Evolutionary conservation across 2,797 vertebrate genomes (phyloP), one percentile per base, ranked within the genome.

Genomic region (Pyrocephalus nanus): DNA sequence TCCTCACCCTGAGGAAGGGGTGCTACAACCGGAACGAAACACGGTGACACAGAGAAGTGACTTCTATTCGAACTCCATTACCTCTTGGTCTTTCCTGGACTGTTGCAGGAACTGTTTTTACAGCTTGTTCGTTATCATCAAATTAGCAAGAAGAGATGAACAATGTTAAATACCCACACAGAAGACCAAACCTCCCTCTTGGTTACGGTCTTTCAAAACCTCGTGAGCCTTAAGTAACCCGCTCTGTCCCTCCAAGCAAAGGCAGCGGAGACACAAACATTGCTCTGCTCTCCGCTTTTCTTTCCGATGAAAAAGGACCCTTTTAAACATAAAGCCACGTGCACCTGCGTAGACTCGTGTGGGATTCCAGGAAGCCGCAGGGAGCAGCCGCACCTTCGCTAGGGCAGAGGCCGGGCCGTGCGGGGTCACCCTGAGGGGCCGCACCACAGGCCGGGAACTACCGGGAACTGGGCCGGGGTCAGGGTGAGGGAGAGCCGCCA

Each of bases 371-470:
- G 42, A 71, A 62, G 64, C 45, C 65, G 32, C 48, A 11, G 36
- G 30, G 18, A 22, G 23, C 45, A 36, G 19, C 1, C n/a, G n/a
- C 14, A 17, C 36, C 45, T 43, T 16, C 8, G 0, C 2, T 21
- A 23, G 47, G 64, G 55, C 26, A 64, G 15, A 9, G 8, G 18
- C 4, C 23, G 12, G 47, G 29, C 14, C 15, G 22, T 2, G 4
- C 42, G 4, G 19, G 4, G 13, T 10, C 32, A 27, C 58, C 23
- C 40, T 6, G 8, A 16, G 15, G 38, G 36, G 38, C 34, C 5
- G 30, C n/a, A 0, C n/a, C 2, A 42, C 34, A 14, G 25, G 8
- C 27, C 60, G 7, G 3, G 2, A 36, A 30, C 9, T 6, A 6
- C 15, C 36, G 36, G 36, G 36, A 38, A 3, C 54, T 3, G 30